Evolutionary conservation across 1,140 invertebrate genomes (phyloP), one percentile per base, ranked within the genome.

Genomic region (Diachasmimorpha longicaudata): DNA sequence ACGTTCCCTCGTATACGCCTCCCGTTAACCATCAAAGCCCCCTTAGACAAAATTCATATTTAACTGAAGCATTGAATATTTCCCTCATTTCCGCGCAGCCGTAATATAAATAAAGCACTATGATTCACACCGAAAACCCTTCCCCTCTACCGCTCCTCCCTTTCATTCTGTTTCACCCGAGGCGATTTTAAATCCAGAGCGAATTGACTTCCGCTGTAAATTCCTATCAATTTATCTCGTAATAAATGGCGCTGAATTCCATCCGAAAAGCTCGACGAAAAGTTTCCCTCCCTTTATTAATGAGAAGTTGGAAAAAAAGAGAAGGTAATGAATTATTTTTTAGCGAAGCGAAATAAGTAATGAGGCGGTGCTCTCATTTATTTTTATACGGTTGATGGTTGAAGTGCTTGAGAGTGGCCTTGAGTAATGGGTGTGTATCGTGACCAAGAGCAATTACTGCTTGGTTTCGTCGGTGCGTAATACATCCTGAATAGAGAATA

Each of bases 41-140:
- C 23, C 14, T 66, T 31, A 5, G 9, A 39, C 31, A 5, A 68
- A 68, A 68, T 68, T 39, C n/a, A 16, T 68, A 68, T 37, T 63
- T 63, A 31, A 37, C 9, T 13, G 31, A 66, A 14, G 31, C 66
- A 39, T 68, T 16, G 66, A 68, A 68, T 68, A 68, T 68, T 68
- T 68, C 31, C n/a, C 66, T 68, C 66, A 68, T 68, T 68, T 39
- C 36, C 66, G 25, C n/a, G n/a, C n/a, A 37, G n/a, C 25, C 58
- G 31, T 66, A 36, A 37, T 36, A 55, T 52, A 36, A 72, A 55
- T 39, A 31, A 58, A 72, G 42, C 68, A 23, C 68, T 71, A 71
- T 76, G 63, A 76, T 70, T 70, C 66, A 75, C 66, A 52, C 69
- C 66, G 48, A 69, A 68, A 75, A 55, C 70, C 37, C n/a, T n/a